A percentile compares a stretch with the other conserved stretches of the same genome.
phyloP scores from a whole-genome alignment of 2,797 vertebrate genomes.

The Vultur gryphus region DNA sequence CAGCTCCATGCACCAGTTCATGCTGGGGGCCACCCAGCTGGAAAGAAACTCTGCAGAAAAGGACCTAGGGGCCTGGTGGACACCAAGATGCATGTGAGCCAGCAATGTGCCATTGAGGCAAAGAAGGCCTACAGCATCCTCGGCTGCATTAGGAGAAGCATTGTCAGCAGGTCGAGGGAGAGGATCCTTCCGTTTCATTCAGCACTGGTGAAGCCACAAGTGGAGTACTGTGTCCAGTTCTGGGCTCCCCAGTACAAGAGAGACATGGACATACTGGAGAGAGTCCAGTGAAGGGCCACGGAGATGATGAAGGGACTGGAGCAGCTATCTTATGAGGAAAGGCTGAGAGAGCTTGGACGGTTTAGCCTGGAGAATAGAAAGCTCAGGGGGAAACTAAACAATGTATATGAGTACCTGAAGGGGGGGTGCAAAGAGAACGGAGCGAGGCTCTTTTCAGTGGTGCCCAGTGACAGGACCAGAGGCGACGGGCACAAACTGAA shows the following conservation, averaged over 20 bases:
- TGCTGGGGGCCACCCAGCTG: no score
- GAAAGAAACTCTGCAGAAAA: neutral
- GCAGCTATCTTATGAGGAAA: neutral
- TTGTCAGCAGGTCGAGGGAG: no score
- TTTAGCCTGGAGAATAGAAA: neutral
- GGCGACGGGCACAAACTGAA: neutral
- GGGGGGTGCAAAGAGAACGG: neutral
- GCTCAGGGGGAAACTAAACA: neutral
- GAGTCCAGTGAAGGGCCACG: neutral
- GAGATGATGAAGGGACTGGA: neutral
- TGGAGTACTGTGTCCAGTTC: no score
- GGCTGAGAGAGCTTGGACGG: neutral
- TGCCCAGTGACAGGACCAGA: neutral
- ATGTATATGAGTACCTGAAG: no score
- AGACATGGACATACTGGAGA: neutral
- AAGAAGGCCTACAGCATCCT: no score
- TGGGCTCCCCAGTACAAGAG: neutral
- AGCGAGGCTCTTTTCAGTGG: neutral
- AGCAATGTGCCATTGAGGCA: neutral
- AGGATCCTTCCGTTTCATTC: no score
- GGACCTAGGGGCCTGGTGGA: no score
- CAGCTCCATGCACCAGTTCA: neutral
- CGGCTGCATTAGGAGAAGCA: neutral
- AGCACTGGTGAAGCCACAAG: no score
- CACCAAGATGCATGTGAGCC: neutral